phyloP scores from a whole-genome alignment of 2,797 vertebrate species.

The Alca torda region DNA sequence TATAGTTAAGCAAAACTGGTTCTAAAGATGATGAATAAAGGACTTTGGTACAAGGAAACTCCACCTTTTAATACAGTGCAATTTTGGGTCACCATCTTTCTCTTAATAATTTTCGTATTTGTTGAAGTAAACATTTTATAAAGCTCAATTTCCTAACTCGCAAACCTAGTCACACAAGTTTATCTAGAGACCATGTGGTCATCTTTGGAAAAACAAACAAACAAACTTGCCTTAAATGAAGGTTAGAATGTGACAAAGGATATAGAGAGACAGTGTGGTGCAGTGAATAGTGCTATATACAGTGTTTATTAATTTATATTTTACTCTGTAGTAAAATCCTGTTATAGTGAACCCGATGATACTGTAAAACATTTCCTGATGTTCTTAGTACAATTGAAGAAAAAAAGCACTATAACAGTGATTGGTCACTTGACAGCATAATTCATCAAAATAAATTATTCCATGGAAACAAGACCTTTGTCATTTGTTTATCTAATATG shows the following conservation, averaged over 20 bases:
- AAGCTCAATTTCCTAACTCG: slow-evolving; percentile 60
- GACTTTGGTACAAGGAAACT: slow-evolving; percentile 59
- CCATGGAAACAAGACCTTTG: slow-evolving; percentile 22
- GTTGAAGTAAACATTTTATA: slow-evolving; percentile 74
- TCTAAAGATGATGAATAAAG: slow-evolving; percentile 90
- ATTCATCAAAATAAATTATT: slow-evolving; percentile 48
- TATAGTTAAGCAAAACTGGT: slow-evolving; percentile 93
- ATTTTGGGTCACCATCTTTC: slow-evolving; percentile 59
- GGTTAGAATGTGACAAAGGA: slow-evolving; percentile 57
- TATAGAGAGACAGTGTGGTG: slow-evolving; percentile 20
- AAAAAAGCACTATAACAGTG: slow-evolving; percentile 45
- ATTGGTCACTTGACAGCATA: neutral
- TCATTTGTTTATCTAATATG: slow-evolving; percentile 46
- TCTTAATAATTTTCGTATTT: slow-evolving; percentile 52
- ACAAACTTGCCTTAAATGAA: slow-evolving; percentile 76
- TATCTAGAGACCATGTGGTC: slow-evolving; percentile 46
- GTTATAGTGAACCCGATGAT: slow-evolving; percentile 41
- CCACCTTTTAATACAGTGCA: slow-evolving; percentile 56
- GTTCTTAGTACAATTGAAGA: neutral
- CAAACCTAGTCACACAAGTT: slow-evolving; percentile 54
- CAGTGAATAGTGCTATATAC: slow-evolving; percentile 34
- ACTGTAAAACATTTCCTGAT: slow-evolving; percentile 34
- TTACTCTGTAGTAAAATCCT: slow-evolving; percentile 56
- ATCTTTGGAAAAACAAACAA: slow-evolving; percentile 15
- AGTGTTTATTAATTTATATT: slow-evolving; percentile 57